These are phyloP conservation scores for Euphonia xanthogaster DNA, from an alignment of 2,797 vertebrate genomes.

Conservation along the genomic window DNA sequence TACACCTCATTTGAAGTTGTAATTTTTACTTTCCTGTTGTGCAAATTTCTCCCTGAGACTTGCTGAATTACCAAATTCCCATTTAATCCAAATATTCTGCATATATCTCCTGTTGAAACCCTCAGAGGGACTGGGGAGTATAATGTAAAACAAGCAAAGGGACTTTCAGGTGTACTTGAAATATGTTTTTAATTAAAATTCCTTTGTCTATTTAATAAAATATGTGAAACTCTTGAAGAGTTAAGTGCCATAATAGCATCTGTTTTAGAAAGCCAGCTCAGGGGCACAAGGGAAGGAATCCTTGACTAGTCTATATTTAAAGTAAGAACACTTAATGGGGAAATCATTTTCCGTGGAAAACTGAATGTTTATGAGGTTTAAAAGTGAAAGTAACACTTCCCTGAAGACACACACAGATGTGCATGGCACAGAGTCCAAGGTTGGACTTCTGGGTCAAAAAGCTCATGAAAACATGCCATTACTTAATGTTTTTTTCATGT, in stretches of 20 bases:
- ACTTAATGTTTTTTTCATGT: neutral
- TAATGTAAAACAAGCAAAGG: neutral
- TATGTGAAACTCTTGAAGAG: neutral
- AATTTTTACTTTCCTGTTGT: neutral
- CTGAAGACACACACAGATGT: neutral
- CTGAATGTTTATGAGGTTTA: neutral
- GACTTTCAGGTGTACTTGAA: neutral
- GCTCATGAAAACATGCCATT: neutral
- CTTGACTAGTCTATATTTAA: neutral
- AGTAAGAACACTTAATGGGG: neutral
- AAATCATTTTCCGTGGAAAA: neutral
- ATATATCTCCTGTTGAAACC: neutral
- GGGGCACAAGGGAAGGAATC: neutral
- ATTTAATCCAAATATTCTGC: neutral
- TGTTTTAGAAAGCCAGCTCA: neutral
- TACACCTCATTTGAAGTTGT: conserved; percentile 11
- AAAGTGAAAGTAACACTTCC: neutral
- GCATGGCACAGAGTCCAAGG: neutral
- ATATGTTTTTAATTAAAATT: neutral
- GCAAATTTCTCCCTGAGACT: neutral
- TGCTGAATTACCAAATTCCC: neutral
- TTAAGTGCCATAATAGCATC: neutral
- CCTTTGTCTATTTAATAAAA: neutral
- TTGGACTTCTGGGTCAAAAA: neutral
- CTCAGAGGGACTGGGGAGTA: neutral